phyloP scores from a whole-genome alignment of 2,797 vertebrate species.

The Crax fasciolata region DNA sequence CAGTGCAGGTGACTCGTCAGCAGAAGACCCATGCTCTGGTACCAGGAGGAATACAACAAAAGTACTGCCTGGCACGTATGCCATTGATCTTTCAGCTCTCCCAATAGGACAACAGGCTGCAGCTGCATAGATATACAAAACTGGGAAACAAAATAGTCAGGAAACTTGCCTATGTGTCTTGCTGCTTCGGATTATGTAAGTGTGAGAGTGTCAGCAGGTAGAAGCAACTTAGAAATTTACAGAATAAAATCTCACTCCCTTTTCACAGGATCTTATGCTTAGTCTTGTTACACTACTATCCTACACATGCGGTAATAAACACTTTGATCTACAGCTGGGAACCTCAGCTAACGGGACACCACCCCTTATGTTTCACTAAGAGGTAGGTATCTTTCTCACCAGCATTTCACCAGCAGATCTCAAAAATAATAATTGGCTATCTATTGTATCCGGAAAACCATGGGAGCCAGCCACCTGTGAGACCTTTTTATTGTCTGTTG shows the following conservation, averaged over 20 bases:
- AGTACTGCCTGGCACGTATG: accelerated
- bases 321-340: not conserved
- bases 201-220: not conserved
- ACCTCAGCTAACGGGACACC: not conserved
- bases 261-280: not conserved
- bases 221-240: not conserved
- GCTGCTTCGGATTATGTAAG: not conserved
- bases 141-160: not conserved
- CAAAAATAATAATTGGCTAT: not conserved
- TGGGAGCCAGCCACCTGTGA: not conserved
- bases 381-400: not conserved
- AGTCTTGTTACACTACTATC: not conserved
- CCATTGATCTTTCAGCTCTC: not conserved
- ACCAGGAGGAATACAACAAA: not conserved
- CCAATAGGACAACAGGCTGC: not conserved
- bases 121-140: not conserved
- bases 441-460: not conserved
- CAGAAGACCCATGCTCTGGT: accelerated
- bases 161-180: not conserved
- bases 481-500: slow-evolving; percentile 4
- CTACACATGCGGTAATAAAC: not conserved
- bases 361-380: not conserved
- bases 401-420: not conserved
- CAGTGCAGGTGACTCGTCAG: not conserved
- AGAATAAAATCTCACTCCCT: not conserved